Percentiles rank a stretch among this genome's conserved stretches.
These are phyloP conservation scores for Tillus elongatus DNA, from an alignment of 2,888 invertebrate species.

Conservation along the genomic window DNA sequence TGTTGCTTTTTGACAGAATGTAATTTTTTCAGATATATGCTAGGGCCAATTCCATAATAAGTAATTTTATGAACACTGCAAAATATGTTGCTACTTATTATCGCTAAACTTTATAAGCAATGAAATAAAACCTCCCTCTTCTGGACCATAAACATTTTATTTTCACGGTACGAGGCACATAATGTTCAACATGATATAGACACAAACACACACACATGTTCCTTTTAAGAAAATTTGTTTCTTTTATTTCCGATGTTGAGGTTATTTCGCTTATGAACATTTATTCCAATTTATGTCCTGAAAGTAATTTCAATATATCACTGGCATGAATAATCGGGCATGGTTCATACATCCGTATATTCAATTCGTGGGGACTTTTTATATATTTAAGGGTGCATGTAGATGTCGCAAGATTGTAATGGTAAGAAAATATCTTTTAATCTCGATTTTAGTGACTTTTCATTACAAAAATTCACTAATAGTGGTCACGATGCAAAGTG, in stretches of 20 bases:
- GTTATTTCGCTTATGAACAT: no score
- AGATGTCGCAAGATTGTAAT: no score
- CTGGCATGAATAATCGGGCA: no score
- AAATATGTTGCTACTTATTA: conserved; percentile 27
- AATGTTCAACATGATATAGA: conserved; percentile 3
- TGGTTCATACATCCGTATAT: no score
- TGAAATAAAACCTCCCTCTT: conserved; percentile 33
- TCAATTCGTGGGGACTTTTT: no score
- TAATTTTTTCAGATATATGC: conserved; percentile 4
- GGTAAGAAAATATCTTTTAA: no score
- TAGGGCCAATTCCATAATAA: conserved; percentile 24
- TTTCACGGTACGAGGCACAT: conserved; percentile 18
- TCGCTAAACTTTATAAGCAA: conserved; percentile 34
- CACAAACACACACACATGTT: neutral
- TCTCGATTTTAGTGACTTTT: no score
- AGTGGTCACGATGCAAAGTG: no score
- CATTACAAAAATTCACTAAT: no score
- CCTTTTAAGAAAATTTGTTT: conserved; percentile 1
- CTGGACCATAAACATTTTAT: conserved; percentile 36
- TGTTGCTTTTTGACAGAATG: conserved; percentile 2
- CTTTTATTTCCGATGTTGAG: neutral
- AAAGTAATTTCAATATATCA: no score
- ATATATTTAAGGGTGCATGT: no score
- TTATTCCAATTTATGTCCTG: no score
- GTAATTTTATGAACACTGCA: conserved; percentile 26